Percentiles rank a stretch among this genome's conserved stretches.
phyloP scores from a whole-genome alignment of 1,140 invertebrate genomes.

The Planococcus citri region DNA sequence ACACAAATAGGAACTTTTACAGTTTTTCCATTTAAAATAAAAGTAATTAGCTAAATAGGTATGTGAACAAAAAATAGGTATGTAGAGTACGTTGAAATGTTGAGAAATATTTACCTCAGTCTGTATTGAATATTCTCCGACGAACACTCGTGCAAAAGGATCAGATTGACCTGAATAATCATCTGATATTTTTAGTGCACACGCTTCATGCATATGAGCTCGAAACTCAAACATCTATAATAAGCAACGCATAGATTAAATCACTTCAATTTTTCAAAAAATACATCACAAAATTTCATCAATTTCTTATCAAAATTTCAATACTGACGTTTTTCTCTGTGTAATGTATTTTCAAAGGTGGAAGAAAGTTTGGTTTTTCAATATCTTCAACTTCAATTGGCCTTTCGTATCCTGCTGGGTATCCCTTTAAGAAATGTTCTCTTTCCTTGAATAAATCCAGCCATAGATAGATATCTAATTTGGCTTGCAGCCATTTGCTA shows the following conservation, averaged over 20 bases:
- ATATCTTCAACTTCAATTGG: constrained; percentile 59
- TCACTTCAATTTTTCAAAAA: too few species aligned
- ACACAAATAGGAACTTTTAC: too few species aligned
- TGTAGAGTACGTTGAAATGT: not conserved
- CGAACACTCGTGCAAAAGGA: constrained; percentile 70
- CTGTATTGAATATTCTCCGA: constrained; percentile 60
- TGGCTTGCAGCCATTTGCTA: constrained; percentile 65
- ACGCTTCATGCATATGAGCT: constrained; percentile 78
- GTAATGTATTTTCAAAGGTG: constrained; percentile 55
- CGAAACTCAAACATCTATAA: constrained; percentile 72
- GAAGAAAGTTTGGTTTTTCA: constrained; percentile 48
- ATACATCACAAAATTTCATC: too few species aligned
- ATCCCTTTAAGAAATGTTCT: constrained; percentile 59
- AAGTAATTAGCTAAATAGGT: too few species aligned
- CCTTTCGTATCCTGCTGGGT: constrained; percentile 65
- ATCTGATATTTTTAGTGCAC: constrained; percentile 78
- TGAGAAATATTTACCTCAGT: constrained; percentile 57
- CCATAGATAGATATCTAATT: constrained; percentile 71
- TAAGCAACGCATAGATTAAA: too few species aligned
- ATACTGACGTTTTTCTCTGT: constrained; percentile 56
- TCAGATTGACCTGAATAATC: constrained; percentile 82
- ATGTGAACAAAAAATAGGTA: not conserved
- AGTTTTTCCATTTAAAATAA: too few species aligned
- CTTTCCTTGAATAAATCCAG: constrained; percentile 69
- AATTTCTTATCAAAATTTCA: too few species aligned